These are phyloP conservation scores for Hoplias malabaricus DNA, from an alignment of 2,113 vertebrate species.

Conservation along the genomic window DNA sequence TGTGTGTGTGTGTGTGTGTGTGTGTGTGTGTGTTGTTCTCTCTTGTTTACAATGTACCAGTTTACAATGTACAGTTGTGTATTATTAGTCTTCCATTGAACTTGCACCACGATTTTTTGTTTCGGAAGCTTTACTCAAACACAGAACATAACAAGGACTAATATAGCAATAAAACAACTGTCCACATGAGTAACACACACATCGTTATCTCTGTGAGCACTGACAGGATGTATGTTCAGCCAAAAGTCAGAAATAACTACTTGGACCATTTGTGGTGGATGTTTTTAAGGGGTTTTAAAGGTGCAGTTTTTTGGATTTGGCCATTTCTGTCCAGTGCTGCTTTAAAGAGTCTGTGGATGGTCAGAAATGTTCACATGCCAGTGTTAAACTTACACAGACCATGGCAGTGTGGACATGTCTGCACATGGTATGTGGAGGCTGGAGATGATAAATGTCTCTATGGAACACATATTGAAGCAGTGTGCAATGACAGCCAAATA, in stretches of 20 bases:
- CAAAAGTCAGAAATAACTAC: no score
- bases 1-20: no score
- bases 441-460: neutral
- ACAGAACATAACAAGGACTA: no score
- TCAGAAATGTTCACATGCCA: slow-evolving; percentile 5
- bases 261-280: no score
- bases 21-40: neutral
- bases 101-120: no score
- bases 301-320: neutral
- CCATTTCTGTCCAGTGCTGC: neutral
- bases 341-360: neutral
- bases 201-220: neutral
- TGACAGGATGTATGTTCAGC: neutral
- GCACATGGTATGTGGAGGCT: neutral
- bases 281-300: neutral
- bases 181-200: no score
- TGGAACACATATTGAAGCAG: neutral
- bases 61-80: no score
- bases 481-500: neutral
- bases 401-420: neutral
- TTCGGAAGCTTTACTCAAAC: no score
- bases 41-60: no score
- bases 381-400: neutral
- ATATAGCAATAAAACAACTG: no score
- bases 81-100: no score